These are phyloP conservation scores for Bufotes viridis DNA, from an alignment of 2,797 vertebrate species.

Conservation along the genomic window DNA sequence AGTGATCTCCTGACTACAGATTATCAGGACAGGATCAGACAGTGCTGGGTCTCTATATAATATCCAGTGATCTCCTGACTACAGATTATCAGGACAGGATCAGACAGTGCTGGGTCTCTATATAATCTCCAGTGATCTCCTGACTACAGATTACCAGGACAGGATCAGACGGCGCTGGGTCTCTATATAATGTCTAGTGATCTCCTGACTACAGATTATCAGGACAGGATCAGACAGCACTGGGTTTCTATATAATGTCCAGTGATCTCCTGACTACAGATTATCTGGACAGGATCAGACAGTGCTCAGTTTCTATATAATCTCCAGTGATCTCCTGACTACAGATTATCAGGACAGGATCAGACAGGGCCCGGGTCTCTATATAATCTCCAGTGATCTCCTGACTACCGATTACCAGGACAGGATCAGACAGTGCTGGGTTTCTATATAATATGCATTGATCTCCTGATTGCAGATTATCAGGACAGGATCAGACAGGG, in stretches of 20 bases:
- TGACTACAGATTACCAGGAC: not conserved
- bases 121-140: constrained; percentile 11
- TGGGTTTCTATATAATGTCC: constrained; percentile 20
- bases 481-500: not conserved
- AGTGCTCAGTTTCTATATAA: not conserved
- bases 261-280: not conserved
- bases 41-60: not conserved
- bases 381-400: constrained; percentile 14
- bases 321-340: not conserved
- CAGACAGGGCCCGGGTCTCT: not conserved
- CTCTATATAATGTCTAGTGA: not conserved
- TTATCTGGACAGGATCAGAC: not conserved
- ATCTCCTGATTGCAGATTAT: not conserved
- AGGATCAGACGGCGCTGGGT: not conserved
- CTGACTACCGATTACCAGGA: constrained; percentile 1
- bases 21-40: not conserved
- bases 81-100: not conserved
- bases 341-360: not conserved
- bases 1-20: not conserved
- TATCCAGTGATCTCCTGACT: not conserved
- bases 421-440: no score
- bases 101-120: not conserved
- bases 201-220: not conserved
- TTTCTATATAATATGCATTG: not conserved
- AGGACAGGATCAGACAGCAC: not conserved